Base-by-base conservation (phyloP, 2,797 vertebrate genomes). In the Tiaroga cobitis region DNA sequence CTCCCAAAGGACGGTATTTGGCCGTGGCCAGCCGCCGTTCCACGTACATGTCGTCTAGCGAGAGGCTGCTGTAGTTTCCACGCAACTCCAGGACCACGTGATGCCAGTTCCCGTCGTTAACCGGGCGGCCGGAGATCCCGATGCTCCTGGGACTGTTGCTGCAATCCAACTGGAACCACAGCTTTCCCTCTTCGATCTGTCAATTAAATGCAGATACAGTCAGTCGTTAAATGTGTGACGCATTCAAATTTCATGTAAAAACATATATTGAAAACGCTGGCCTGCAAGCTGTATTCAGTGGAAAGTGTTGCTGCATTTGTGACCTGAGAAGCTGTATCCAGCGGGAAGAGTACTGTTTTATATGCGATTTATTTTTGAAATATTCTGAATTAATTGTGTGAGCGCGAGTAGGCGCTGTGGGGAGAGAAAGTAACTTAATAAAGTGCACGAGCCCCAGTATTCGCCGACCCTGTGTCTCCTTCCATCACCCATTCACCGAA, bases 41-140 rank as follows among this genome's bases (percentile, higher is more conserved):
- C 86, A 98, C 96, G 0, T 98, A 98, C 93, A 97, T 97, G 92
- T 98, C 97, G 0, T 99, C 98, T 67, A 99, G 93, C 2, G 97
- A 96, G 91, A 99, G 91, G 92, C 97, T 98, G 0, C 97, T 99
- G 94, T 96, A 96, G 89, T 99, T 99, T 82, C 95, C 96, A 59
- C 97, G 97, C 80, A 99, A 94, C 92, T 99, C 98, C 90, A 99
- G 92, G 63, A 95, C 96, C 85, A 99, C 96, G 0, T 97, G 97
- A 91, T 99, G 98, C 98, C 98, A 99, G 91, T 91, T 96, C 51
- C 98, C 98, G 0, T 99, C 98, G 0, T 97, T 99, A 83, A 99
- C 96, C 0, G 95, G 94, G 1, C 96, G 94, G 49, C 97, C 96
- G 0, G 97, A 98, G 92, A 98, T 97, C 21, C 97, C 97, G 90